These are phyloP conservation scores for Drosophila borborema DNA, from an alignment of 2,888 invertebrate genomes.

Conservation along the genomic window DNA sequence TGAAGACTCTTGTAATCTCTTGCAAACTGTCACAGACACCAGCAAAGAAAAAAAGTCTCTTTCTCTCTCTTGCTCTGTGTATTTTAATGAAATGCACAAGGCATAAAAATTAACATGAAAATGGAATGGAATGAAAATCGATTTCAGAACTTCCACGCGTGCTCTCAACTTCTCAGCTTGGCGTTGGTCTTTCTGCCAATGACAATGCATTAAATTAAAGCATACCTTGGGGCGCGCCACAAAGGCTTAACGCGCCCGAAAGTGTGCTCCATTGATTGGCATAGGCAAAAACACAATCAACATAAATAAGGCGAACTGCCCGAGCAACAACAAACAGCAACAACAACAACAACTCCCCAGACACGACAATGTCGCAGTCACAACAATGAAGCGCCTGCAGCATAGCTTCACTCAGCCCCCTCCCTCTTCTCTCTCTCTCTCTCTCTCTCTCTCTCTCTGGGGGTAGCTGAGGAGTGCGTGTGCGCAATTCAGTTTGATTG, in stretches of 20 bases:
- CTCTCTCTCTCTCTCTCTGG: too few species aligned
- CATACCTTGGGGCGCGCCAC: constrained; percentile 63
- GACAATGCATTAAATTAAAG: constrained; percentile 68
- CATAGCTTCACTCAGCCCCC: constrained; percentile 5
- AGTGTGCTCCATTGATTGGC: constrained; percentile 74
- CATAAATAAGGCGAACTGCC: constrained; percentile 69
- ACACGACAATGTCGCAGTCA: constrained; percentile 62
- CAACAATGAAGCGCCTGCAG: constrained; percentile 69
- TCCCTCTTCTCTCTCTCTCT: too few species aligned
- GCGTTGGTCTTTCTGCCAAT: constrained; percentile 18
- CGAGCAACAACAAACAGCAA: constrained; percentile 41
- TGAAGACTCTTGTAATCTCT: background rate
- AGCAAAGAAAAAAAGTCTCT: background rate
- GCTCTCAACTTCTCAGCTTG: background rate
- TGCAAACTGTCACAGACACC: background rate
- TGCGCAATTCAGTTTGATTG: constrained; percentile 81
- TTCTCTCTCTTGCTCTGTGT: background rate
- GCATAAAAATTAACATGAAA: constrained; percentile 18
- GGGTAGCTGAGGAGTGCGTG: too few species aligned
- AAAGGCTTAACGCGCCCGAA: constrained; percentile 62
- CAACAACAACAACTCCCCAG: constrained; percentile 47
- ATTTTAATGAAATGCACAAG: constrained; percentile 3
- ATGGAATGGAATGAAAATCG: constrained; percentile 22
- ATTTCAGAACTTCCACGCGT: constrained; percentile 4
- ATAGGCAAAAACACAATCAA: constrained; percentile 78